These are phyloP conservation scores for Subacronicta megacephala DNA, from an alignment of 2,888 invertebrate genomes.

Conservation along the genomic window DNA sequence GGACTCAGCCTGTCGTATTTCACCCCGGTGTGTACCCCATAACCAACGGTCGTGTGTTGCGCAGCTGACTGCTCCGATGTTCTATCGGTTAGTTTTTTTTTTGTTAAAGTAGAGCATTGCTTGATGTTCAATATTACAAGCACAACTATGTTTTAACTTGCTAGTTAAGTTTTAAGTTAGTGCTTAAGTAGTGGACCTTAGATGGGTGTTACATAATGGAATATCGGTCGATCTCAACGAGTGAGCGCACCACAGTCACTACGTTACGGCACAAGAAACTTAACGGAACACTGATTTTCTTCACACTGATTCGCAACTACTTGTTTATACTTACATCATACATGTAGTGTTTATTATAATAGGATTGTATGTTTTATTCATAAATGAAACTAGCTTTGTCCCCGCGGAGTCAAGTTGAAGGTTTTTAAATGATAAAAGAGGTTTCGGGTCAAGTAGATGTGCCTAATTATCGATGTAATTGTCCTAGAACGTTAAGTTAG, in stretches of 20 bases:
- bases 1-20: conserved; percentile 66
- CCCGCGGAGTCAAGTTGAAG: conserved; percentile 46
- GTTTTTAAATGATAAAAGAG: conserved; percentile 33
- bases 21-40: conserved; percentile 68
- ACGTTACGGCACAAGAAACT: conserved; percentile 60
- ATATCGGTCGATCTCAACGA: conserved; percentile 61
- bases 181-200: conserved; percentile 57
- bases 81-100: conserved; percentile 80
- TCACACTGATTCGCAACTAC: conserved; percentile 48
- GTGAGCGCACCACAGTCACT: conserved; percentile 55
- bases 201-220: conserved; percentile 72
- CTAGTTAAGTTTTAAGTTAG: conserved; percentile 55
- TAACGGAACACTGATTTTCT: conserved; percentile 57
- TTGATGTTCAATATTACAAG: conserved; percentile 46
- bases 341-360: conserved; percentile 21
- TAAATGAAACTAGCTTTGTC: conserved; percentile 65
- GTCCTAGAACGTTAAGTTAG: conserved; percentile 54
- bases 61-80: conserved; percentile 86
- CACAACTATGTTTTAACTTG: conserved; percentile 41
- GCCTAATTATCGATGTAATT: conserved; percentile 47
- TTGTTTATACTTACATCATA: conserved; percentile 27
- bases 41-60: conserved; percentile 82
- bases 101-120: conserved; percentile 49
- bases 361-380: conserved; percentile 23
- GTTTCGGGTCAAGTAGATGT: conserved; percentile 42